Percentiles rank a stretch among this genome's conserved stretches.
Evolutionary conservation across 2,113 vertebrate species (phyloP).

Genomic region (Megaceryle torquata): DNA sequence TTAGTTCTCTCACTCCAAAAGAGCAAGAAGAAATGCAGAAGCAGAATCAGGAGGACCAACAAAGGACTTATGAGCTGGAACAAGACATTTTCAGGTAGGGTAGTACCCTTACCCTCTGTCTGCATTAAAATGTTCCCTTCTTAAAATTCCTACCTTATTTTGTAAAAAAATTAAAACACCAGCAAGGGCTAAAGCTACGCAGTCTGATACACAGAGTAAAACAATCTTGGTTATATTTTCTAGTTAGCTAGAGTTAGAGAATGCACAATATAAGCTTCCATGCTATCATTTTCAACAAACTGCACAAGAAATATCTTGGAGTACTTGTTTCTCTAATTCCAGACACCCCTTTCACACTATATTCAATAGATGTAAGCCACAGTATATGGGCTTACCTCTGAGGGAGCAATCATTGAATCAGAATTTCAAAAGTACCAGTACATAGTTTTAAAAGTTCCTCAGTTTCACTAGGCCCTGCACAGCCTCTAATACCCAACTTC

Average conservation of each 20-base stretch:
- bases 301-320: background rate
- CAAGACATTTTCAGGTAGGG: constrained; percentile 86
- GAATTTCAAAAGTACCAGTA: background rate
- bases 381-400: background rate
- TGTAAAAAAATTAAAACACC: background rate
- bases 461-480: background rate
- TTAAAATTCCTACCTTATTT: background rate
- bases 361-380: background rate
- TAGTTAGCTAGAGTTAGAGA: background rate
- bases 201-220: background rate
- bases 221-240: background rate
- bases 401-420: background rate
- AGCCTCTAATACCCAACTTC: background rate
- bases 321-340: background rate
- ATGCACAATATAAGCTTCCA: background rate
- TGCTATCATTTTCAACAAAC: background rate
- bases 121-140: background rate
- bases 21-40: constrained; percentile 88
- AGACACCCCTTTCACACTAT: background rate
- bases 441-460: background rate
- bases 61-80: constrained; percentile 82
- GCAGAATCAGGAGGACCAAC: constrained; percentile 84
- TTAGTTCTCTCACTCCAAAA: constrained; percentile 82
- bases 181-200: background rate
- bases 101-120: background rate